phyloP scores from a whole-genome alignment of 2,113 vertebrate genomes.

The Triplophysa tibetana region DNA sequence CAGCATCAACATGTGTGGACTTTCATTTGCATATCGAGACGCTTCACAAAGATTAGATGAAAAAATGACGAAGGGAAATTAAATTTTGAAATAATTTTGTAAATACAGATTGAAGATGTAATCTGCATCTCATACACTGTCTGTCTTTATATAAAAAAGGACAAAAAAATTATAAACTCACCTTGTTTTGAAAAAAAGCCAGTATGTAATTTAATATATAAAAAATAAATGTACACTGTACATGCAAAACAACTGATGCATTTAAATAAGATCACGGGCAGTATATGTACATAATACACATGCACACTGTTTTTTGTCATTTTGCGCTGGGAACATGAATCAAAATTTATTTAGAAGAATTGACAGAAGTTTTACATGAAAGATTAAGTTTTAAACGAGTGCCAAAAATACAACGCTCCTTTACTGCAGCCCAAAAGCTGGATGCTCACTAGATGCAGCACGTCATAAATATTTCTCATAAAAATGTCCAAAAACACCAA shows the following conservation, averaged over 20 bases:
- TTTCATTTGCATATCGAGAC: background rate
- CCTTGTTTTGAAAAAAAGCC: too few species aligned
- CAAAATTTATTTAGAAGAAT: background rate
- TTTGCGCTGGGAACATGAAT: background rate
- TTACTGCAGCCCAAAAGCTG: background rate
- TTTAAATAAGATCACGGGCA: background rate
- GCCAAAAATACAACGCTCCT: background rate
- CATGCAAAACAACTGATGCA: background rate
- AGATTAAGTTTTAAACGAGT: background rate
- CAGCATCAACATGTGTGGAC: background rate
- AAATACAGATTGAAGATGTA: background rate
- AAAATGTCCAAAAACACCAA: background rate
- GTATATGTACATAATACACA: background rate
- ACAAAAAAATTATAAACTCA: background rate
- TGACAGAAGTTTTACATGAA: background rate
- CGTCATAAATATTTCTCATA: background rate
- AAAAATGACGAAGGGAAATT: too few species aligned
- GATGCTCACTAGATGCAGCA: background rate
- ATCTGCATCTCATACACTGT: background rate
- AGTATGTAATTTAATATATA: background rate
- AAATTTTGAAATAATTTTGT: too few species aligned
- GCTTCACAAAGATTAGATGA: background rate
- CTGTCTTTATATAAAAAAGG: background rate
- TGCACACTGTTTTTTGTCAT: background rate
- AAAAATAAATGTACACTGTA: background rate